These are phyloP conservation scores for Acrossocheilus wenchowensis DNA, from an alignment of 2,797 vertebrate species.

Conservation along the genomic window DNA sequence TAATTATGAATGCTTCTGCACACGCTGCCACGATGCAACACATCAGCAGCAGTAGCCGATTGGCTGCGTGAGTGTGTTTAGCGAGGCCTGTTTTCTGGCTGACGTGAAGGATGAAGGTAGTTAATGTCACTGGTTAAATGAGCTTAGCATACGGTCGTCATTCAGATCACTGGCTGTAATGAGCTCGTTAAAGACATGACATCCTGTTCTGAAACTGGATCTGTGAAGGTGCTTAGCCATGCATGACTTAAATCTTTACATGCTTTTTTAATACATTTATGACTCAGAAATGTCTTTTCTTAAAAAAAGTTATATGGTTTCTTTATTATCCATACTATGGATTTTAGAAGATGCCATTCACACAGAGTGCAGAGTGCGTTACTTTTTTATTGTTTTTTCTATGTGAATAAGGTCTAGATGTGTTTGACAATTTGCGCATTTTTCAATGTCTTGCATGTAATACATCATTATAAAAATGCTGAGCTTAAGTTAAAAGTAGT, in stretches of 20 bases:
- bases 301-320: not conserved
- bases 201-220: constrained; percentile 7
- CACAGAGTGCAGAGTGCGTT: not conserved
- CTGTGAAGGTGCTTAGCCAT: not conserved
- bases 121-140: constrained; percentile 44
- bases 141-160: constrained; percentile 38
- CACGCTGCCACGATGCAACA: not conserved
- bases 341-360: not conserved
- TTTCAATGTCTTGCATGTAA: no score
- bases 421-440: not conserved
- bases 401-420: not conserved
- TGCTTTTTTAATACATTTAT: not conserved
- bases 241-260: not conserved
- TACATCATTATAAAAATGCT: no score
- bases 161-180: constrained; percentile 19
- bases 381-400: not conserved
- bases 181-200: not conserved
- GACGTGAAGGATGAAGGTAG: constrained; percentile 28
- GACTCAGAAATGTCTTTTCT: constrained; percentile 10
- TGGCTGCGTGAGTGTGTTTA: constrained; percentile 30
- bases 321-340: not conserved
- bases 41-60: constrained; percentile 4
- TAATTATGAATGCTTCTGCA: constrained; percentile 57
- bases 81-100: constrained; percentile 30
- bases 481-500: no score